Conservation (phyloP, 2,113 vertebrate genomes). For the Hydrolagus affinis region DNA sequence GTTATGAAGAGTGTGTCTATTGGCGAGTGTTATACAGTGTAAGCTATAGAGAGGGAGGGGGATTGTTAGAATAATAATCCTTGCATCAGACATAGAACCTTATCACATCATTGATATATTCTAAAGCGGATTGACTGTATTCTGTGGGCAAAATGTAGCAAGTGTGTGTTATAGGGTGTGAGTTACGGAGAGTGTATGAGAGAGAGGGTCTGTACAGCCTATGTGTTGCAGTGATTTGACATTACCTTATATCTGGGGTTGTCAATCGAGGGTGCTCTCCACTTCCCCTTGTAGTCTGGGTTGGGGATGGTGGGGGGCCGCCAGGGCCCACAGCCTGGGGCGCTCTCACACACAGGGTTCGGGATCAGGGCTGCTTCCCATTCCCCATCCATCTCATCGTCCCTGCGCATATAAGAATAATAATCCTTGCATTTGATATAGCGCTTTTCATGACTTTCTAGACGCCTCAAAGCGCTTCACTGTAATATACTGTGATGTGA, state of each 20-base stretch:
- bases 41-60: too few relatives aligned
- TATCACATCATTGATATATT: too few relatives aligned
- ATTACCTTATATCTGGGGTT: slow-evolving; percentile 25
- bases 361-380: slow-evolving; percentile 10
- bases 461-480: too few relatives aligned
- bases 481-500: too few relatives aligned
- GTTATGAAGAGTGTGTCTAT: too few relatives aligned
- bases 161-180: not conserved
- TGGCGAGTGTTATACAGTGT: too few relatives aligned
- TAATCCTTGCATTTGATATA: too few relatives aligned
- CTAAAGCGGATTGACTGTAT: too few relatives aligned
- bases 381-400: slow-evolving; percentile 22
- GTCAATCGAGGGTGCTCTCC: slow-evolving; percentile 15
- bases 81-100: too few relatives aligned
- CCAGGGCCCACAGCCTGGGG: slow-evolving; percentile 16
- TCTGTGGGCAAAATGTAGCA: too few relatives aligned
- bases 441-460: not conserved
- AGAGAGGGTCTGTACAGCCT: not conserved
- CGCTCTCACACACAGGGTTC: slow-evolving; percentile 6
- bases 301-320: not conserved
- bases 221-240: not conserved
- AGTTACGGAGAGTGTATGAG: not conserved
- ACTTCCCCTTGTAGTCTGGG: slow-evolving; percentile 5
- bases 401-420: slow-evolving; percentile 21
- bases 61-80: too few relatives aligned